Percentiles rank a stretch among this genome's conserved stretches.
Evolutionary conservation across 2,113 vertebrate species (phyloP).

Genomic region (Microtus oregoni): DNA sequence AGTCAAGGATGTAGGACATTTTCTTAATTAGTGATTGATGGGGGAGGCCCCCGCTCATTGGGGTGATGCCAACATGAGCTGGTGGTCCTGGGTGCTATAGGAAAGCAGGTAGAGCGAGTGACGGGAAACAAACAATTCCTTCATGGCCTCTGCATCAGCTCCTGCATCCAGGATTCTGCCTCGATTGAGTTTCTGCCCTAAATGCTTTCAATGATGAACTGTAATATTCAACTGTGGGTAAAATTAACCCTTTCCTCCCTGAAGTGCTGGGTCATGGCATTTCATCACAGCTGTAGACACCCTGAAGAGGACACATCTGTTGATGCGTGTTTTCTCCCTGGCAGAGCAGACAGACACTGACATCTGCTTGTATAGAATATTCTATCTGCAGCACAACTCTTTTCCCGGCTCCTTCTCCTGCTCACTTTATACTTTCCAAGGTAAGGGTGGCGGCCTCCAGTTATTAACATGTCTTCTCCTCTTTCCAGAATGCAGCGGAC

Average conservation of each 20-base stretch:
- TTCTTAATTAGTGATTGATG: neutral
- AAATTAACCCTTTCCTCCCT: neutral
- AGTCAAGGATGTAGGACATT: neutral
- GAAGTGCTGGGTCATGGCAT: neutral
- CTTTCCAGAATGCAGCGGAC: slow-evolving; percentile 90
- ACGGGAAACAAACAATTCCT: too few relatives aligned
- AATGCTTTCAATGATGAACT: neutral
- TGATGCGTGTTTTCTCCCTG: neutral
- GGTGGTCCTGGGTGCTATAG: neutral
- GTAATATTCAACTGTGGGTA: neutral
- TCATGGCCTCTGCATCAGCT: neutral
- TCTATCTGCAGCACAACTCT: neutral
- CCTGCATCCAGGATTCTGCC: neutral
- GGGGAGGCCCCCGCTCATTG: neutral
- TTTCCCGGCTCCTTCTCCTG: neutral
- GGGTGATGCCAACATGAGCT: neutral
- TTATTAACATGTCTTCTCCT: slow-evolving; percentile 90
- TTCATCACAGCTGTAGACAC: neutral
- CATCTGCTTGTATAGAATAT: neutral
- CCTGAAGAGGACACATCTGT: neutral
- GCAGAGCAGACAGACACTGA: neutral
- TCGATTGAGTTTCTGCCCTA: neutral
- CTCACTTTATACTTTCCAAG: slow-evolving; percentile 90
- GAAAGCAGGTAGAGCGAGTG: too few relatives aligned
- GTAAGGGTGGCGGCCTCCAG: slow-evolving; percentile 88